Base-by-base conservation (phyloP, 1,140 invertebrate genomes). In the Patella vulgata region DNA sequence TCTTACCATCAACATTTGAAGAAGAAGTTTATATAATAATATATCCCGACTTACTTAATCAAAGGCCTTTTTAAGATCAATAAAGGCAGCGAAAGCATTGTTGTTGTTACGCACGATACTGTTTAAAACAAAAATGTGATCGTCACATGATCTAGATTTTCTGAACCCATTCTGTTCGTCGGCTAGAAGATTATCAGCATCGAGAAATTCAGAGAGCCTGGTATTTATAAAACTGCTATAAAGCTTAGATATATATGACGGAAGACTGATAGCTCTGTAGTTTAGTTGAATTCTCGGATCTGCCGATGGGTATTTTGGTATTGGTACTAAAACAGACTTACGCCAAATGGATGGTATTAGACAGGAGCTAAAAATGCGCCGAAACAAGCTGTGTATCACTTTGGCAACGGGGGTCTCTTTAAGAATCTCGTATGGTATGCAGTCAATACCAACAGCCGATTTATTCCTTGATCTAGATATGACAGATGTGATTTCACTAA, bases 131-230 rank as follows among this genome's bases (percentile, higher is more conserved):
- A 5, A 54, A 6, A 54, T 54, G 21, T 54, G 52, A 17, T 54
- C 31, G 11, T 39, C 19, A 27, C 52, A 54, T 27, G 52, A 54
- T 36, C 36, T 36, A 6, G 12, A 14, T 23, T 5, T 4, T 11
- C 52, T 5, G 21, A 54, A 54, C 21, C 52, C 52, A 40, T 33
- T 54, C 28, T 54, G 30, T 54, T 54, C 52, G 25, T 54, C 52
- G n/a, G 36, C 52, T 5, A 54, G 9, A 36, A 54, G 36, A 23
- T 36, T 21, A 21, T 40, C 9, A 8, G 30, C 12, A 39, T 54
- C 52, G 6, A 54, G 25, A 54, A 9, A 14, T 40, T 5, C 8
- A 39, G 36, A 21, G 4, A 54, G 11, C 9, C 52, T 5, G 11
- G 36, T 54, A 40, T 40, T 54, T 4, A 54, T 17, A 12, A 36